A percentile compares a stretch with the other conserved stretches of the same genome.
phyloP scores from a whole-genome alignment of 1,140 invertebrate species.

The Drosophila persimilis region DNA sequence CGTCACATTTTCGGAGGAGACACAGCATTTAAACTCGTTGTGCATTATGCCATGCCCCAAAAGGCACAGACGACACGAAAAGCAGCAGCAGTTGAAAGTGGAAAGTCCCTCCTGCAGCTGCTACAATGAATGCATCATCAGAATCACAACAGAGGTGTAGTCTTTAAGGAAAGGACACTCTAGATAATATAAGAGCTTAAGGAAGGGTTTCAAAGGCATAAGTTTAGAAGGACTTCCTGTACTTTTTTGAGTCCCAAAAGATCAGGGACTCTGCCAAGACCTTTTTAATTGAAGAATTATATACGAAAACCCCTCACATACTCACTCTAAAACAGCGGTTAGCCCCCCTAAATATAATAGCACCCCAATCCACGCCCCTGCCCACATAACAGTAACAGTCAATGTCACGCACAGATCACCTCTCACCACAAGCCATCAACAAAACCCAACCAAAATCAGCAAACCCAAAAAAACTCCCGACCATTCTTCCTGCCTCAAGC shows the following conservation, averaged over 20 bases:
- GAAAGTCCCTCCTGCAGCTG: neutral
- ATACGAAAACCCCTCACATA: no score
- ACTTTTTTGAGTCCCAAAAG: no score
- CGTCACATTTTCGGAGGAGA: conserved; percentile 75
- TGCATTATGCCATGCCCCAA: conserved; percentile 61
- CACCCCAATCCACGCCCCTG: neutral
- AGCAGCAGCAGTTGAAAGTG: conserved; percentile 39
- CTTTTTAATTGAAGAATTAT: no score
- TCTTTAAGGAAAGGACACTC: neutral
- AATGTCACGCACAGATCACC: conserved; percentile 31
- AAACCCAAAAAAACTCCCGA: conserved; percentile 20
- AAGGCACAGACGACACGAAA: conserved; percentile 30
- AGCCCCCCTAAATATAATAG: neutral
- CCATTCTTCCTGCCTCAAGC: conserved; percentile 31
- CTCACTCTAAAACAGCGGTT: neutral
- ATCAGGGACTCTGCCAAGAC: no score
- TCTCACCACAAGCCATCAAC: conserved; percentile 7
- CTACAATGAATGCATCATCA: conserved; percentile 34
- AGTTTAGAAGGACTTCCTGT: neutral
- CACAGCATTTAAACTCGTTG: conserved; percentile 54
- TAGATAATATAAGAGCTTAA: neutral
- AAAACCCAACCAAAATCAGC: conserved; percentile 4
- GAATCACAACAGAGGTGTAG: conserved; percentile 27
- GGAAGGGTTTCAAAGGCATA: no score
- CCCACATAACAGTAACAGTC: conserved; percentile 3